A percentile compares a stretch with the other conserved stretches of the same genome.
Conservation (phyloP, 2,797 vertebrate genomes). For the Cossypha polioptera region DNA sequence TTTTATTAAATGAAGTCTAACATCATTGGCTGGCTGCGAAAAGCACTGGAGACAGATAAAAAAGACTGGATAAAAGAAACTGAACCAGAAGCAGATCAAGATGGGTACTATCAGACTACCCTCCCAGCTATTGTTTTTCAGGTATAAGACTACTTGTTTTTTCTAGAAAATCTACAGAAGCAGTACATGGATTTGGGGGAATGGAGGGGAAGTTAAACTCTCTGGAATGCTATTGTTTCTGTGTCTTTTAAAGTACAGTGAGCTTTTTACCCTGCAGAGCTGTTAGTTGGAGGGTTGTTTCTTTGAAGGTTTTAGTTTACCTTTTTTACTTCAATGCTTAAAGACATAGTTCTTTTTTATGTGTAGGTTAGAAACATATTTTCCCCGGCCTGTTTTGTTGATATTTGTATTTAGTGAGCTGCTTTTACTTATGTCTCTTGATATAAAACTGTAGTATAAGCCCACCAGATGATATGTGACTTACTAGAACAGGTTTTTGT, state of each 20-base stretch:
- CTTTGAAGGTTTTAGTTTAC: not conserved
- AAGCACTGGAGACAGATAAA: slow-evolving; percentile 94
- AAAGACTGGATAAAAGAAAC: slow-evolving; percentile 96
- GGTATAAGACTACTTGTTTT: slow-evolving; percentile 69
- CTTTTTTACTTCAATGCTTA: not conserved
- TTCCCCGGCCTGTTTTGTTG: not conserved
- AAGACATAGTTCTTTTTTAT: not conserved
- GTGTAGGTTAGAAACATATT: not conserved
- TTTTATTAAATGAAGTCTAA: slow-evolving; percentile 84
- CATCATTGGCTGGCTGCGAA: slow-evolving; percentile 95
- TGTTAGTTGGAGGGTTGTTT: not conserved
- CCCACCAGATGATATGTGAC: not conserved
- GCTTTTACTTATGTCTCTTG: not conserved
- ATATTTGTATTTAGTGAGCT: not conserved
- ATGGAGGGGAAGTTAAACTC: not conserved
- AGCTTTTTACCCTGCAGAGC: not conserved
- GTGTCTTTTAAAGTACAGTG: not conserved
- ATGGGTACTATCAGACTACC: slow-evolving; percentile 96
- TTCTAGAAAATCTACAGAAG: not conserved
- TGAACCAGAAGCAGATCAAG: slow-evolving; percentile 94
- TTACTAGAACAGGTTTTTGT: not conserved
- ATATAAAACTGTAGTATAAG: not conserved
- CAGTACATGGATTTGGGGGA: not conserved
- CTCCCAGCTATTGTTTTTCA: slow-evolving; percentile 97
- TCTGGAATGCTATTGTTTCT: not conserved